Conservation (phyloP, 2,888 invertebrate species). For the Metallyticus violacea region DNA sequence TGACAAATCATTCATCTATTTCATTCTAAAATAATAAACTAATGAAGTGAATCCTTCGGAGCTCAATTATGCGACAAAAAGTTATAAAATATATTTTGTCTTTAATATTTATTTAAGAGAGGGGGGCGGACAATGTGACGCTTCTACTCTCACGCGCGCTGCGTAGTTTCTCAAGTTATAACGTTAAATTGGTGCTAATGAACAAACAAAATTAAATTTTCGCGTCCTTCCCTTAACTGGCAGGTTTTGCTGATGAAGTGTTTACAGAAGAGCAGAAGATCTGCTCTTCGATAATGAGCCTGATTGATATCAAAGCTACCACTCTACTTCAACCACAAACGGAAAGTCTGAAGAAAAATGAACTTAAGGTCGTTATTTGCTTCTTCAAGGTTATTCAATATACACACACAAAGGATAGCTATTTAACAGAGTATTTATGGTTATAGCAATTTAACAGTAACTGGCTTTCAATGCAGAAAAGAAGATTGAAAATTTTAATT, state of each 20-base stretch:
- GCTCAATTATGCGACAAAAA: neutral
- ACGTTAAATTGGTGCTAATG: neutral
- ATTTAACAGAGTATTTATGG: too few relatives aligned
- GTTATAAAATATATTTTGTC: neutral
- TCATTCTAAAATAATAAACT: neutral
- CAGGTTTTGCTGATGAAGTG: neutral
- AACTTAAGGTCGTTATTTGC: too few relatives aligned
- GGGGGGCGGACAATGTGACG: neutral
- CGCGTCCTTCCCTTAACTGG: neutral
- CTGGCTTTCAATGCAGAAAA: too few relatives aligned
- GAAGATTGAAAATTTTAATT: too few relatives aligned
- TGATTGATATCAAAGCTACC: neutral
- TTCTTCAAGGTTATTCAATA: too few relatives aligned
- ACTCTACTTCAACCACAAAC: neutral
- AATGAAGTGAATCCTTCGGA: neutral
- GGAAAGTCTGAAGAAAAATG: neutral
- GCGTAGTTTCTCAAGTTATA: neutral
- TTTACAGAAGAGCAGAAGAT: neutral
- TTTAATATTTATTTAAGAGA: conserved; percentile 2
- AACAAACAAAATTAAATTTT: conserved; percentile 17
- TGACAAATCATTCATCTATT: too few relatives aligned
- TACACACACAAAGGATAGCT: too few relatives aligned
- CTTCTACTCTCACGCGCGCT: neutral
- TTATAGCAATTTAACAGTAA: too few relatives aligned
- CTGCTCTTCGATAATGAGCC: neutral